Evolutionary conservation across 2,113 vertebrate genomes (phyloP).

Genomic region (Tachysurus fulvidraco): DNA sequence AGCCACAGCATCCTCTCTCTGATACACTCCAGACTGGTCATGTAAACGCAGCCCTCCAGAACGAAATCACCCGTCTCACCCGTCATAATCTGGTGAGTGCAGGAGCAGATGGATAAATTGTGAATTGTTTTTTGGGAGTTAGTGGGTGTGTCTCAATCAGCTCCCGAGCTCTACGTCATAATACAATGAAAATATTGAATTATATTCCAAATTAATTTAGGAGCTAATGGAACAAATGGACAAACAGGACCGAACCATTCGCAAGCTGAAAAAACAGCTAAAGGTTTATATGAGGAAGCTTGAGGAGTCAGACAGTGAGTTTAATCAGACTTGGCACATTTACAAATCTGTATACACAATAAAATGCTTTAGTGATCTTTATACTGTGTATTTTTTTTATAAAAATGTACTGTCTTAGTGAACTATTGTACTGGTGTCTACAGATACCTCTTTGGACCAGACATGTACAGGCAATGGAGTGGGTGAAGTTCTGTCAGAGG

Average conservation of each 20-base stretch:
- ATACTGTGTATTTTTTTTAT: not conserved
- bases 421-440: slow-evolving; percentile 56
- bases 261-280: slow-evolving; percentile 92
- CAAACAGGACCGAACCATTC: slow-evolving; percentile 89
- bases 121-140: not conserved
- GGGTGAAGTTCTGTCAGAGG: slow-evolving; percentile 25
- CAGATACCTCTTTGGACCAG: slow-evolving; percentile 77
- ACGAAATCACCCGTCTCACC: slow-evolving; percentile 91
- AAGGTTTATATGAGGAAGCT: slow-evolving; percentile 88
- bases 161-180: too few species aligned
- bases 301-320: slow-evolving; percentile 87
- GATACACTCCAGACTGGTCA: slow-evolving; percentile 85
- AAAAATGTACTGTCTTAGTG: not conserved
- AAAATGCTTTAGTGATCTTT: not conserved
- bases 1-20: slow-evolving; percentile 85
- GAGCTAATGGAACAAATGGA: slow-evolving; percentile 91
- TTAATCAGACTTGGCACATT: not conserved
- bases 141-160: not conserved
- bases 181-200: not conserved
- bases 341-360: not conserved
- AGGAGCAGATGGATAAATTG: not conserved
- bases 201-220: slow-evolving; percentile 63
- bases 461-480: slow-evolving; percentile 74
- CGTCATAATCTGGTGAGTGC: slow-evolving; percentile 88
- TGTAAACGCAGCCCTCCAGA: slow-evolving; percentile 86